phyloP scores from a whole-genome alignment of 2,797 vertebrate species.

The Enteromius afrohamiltoni region DNA sequence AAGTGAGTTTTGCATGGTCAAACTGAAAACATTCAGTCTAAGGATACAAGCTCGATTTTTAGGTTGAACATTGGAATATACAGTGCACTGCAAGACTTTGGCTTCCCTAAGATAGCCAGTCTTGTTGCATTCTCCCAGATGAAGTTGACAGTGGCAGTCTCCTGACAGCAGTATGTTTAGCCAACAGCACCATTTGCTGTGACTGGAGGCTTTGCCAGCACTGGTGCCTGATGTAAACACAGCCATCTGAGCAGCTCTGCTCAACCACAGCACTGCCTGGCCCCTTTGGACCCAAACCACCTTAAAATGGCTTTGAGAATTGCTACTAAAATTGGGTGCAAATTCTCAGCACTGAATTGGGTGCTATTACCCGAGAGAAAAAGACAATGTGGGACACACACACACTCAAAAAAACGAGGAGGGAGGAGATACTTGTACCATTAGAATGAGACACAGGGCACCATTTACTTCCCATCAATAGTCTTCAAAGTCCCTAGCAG shows the following conservation, averaged over 20 bases:
- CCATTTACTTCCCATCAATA: constrained; percentile 40
- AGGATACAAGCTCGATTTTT: not conserved
- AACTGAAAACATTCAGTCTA: not conserved
- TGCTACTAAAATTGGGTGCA: not conserved
- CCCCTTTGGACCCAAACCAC: constrained; percentile 18
- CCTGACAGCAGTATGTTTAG: constrained; percentile 75
- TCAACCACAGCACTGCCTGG: constrained; percentile 44
- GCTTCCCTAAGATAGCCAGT: constrained; percentile 44
- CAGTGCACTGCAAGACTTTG: not conserved
- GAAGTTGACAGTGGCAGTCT: constrained; percentile 67
- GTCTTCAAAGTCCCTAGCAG: constrained; percentile 27
- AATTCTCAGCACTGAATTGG: constrained; percentile 11
- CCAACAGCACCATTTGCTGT: constrained; percentile 80
- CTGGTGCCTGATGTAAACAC: constrained; percentile 70
- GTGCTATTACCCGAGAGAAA: not conserved
- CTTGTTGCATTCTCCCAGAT: constrained; percentile 49
- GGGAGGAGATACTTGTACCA: not conserved
- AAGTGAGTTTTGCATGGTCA: not conserved
- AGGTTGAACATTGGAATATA: not conserved
- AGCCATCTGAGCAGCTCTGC: constrained; percentile 72
- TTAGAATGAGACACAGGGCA: constrained; percentile 28
- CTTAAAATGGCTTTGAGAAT: not conserved
- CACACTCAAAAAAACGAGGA: not conserved
- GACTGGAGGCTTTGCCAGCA: constrained; percentile 71
- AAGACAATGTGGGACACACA: constrained; percentile 14